phyloP scores from a whole-genome alignment of 2,797 vertebrate species.

The Arctocebus calabarensis region DNA sequence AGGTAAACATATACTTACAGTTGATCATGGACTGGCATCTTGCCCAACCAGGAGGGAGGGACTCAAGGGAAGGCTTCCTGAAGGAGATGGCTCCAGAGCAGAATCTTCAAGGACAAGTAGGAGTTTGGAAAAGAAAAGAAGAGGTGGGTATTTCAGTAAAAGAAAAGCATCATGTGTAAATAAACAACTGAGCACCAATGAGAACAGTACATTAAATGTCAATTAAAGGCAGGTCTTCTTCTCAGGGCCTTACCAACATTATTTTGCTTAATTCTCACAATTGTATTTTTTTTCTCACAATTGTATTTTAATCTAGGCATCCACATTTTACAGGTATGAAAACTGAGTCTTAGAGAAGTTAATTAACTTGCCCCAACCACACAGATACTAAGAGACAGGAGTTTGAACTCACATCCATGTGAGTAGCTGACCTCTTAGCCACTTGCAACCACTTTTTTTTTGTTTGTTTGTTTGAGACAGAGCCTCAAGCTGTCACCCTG shows the following conservation, averaged over 20 bases:
- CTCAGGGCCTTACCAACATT: not conserved
- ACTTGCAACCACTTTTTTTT: not conserved
- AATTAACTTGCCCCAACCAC: not conserved
- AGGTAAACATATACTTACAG: not conserved
- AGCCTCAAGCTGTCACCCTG: too few species aligned
- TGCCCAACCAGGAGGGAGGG: not conserved
- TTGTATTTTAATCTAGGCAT: not conserved
- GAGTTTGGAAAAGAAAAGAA: not conserved
- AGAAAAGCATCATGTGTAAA: not conserved
- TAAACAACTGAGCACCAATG: too few species aligned
- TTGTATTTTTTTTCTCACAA: not conserved
- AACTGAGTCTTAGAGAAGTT: not conserved
- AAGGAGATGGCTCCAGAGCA: not conserved
- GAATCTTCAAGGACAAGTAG: not conserved
- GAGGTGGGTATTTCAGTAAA: not conserved
- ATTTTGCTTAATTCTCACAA: not conserved
- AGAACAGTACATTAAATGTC: not conserved
- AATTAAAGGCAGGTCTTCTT: not conserved
- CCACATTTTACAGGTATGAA: conserved; percentile 5
- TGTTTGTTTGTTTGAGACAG: too few species aligned
- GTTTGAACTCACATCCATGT: not conserved
- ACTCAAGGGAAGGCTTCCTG: not conserved
- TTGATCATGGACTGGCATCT: not conserved
- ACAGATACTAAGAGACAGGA: not conserved
- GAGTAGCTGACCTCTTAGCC: not conserved